phyloP scores from a whole-genome alignment of 1,140 invertebrate species.

The Drosophila mojavensis region DNA sequence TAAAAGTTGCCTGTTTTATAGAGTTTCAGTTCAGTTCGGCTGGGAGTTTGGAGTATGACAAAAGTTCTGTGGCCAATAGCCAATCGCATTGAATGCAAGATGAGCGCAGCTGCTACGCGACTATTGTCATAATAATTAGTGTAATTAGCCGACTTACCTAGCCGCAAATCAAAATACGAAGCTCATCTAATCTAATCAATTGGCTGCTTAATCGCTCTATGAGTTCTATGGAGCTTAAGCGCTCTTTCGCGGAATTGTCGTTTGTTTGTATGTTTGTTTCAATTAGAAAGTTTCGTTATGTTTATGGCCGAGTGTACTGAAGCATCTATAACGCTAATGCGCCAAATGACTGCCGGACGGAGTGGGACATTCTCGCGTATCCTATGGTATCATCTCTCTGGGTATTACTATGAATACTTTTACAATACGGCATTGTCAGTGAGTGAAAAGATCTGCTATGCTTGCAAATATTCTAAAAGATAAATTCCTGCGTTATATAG shows the following conservation, averaged over 20 bases:
- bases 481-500: too few species aligned
- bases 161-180: slow-evolving; percentile 29
- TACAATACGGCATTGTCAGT: neutral
- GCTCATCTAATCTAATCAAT: slow-evolving; percentile 59
- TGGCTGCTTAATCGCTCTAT: slow-evolving; percentile 21
- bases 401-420: neutral
- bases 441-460: too few species aligned
- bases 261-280: slow-evolving; percentile 55
- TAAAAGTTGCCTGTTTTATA: slow-evolving; percentile 36
- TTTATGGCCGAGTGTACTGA: slow-evolving; percentile 52
- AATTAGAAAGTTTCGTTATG: slow-evolving; percentile 63
- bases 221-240: slow-evolving; percentile 1
- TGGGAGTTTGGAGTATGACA: neutral
- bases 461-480: too few species aligned
- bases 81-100: slow-evolving; percentile 37
- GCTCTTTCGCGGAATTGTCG: slow-evolving; percentile 14
- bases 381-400: too few species aligned
- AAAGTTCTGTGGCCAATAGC: slow-evolving; percentile 24
- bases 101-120: slow-evolving; percentile 18
- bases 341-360: slow-evolving; percentile 59
- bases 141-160: slow-evolving; percentile 55
- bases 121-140: slow-evolving; percentile 70
- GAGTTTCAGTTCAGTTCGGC: slow-evolving; percentile 7
- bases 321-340: slow-evolving; percentile 58
- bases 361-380: neutral